Evolutionary conservation across 2,797 vertebrate species (phyloP).

Genomic region (Jordanella pulchra): DNA sequence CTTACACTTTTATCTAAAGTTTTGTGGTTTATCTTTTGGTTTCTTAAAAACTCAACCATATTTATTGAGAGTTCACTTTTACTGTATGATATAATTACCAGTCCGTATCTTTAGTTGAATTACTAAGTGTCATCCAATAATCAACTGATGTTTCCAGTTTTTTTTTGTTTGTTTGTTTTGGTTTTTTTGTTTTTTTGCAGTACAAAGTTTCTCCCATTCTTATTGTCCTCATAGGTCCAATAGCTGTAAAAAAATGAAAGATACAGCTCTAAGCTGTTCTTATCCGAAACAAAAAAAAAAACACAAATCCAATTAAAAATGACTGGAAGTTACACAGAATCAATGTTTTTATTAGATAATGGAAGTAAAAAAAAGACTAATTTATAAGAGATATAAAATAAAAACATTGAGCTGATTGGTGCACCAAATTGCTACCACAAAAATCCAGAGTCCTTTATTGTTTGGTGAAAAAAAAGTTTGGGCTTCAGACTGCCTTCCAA

Average conservation of each 20-base stretch:
- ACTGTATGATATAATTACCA: background rate
- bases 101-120: background rate
- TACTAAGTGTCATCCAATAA: background rate
- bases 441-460: background rate
- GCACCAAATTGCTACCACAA: background rate
- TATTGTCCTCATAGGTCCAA: background rate
- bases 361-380: background rate
- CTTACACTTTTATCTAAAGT: background rate
- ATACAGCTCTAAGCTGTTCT: background rate
- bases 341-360: slow-evolving; percentile 8
- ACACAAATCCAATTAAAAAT: background rate
- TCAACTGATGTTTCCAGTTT: no score
- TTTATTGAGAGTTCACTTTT: background rate
- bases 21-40: background rate
- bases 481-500: slow-evolving; percentile 11
- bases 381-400: background rate
- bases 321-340: background rate
- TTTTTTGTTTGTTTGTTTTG: no score
- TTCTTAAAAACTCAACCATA: no score
- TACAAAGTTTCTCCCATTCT: slow-evolving; percentile 1
- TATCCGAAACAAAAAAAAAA: background rate
- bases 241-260: slow-evolving; percentile 2
- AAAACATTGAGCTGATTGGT: background rate
- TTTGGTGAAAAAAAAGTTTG: background rate
- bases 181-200: no score